Percentiles rank a stretch among this genome's conserved stretches.
phyloP scores from a whole-genome alignment of 2,113 vertebrate species.

The Motacilla alba region DNA sequence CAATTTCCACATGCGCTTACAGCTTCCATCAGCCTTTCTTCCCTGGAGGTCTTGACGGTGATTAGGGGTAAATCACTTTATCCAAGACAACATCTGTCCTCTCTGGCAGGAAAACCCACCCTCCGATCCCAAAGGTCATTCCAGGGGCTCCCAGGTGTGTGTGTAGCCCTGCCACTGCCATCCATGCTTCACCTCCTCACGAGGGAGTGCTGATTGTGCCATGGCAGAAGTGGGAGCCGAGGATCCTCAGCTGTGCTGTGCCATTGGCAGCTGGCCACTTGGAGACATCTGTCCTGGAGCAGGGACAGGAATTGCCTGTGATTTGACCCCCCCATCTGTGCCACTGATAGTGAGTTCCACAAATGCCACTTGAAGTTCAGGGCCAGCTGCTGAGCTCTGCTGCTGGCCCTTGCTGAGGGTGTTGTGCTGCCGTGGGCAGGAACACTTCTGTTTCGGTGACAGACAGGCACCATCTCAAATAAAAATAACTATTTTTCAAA shows the following conservation, averaged over 20 bases:
- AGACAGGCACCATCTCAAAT: neutral
- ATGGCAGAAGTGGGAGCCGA: neutral
- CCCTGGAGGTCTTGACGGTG: neutral
- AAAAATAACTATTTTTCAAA: neutral
- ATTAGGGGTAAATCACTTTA: neutral
- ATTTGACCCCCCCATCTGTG: neutral
- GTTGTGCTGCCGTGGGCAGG: neutral
- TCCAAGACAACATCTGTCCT: neutral
- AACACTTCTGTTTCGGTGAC: neutral
- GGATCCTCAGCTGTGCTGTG: neutral
- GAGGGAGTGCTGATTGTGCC: neutral
- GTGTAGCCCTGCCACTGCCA: neutral
- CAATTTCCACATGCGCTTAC: neutral
- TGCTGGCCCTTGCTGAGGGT: neutral
- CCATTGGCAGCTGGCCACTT: neutral
- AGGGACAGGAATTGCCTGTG: neutral
- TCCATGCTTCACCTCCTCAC: neutral
- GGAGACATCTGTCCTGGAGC: neutral
- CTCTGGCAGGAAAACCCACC: neutral
- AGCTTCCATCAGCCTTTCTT: neutral
- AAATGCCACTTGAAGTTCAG: neutral
- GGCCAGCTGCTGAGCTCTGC: neutral
- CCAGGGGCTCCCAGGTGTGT: fast-evolving
- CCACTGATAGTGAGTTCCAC: neutral
- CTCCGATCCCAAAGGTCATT: neutral